Percentiles rank a stretch among this genome's conserved stretches.
Evolutionary conservation across 1,140 invertebrate species (phyloP).

Genomic region (Drosophila subobscura): DNA sequence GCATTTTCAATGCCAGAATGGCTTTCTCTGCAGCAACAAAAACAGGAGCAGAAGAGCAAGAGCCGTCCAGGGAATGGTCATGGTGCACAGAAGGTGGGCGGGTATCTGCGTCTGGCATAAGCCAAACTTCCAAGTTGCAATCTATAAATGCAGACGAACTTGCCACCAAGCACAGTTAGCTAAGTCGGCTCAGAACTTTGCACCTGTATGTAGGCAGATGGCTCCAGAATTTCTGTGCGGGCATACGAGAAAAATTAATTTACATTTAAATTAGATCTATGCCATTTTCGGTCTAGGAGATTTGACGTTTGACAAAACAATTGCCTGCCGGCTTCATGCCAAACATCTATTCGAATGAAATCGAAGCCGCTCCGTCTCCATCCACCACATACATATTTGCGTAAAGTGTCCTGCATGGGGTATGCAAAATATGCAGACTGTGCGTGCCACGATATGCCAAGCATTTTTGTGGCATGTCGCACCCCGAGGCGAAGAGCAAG

Average conservation of each 20-base stretch:
- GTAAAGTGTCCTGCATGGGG: too few relatives aligned
- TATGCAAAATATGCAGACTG: too few relatives aligned
- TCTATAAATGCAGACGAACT: slow-evolving; percentile 46
- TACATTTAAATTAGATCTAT: slow-evolving; percentile 56
- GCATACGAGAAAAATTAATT: slow-evolving; percentile 51
- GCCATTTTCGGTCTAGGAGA: too few relatives aligned
- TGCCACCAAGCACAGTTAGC: slow-evolving; percentile 38
- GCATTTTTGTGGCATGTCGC: too few relatives aligned
- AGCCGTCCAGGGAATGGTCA: slow-evolving; percentile 5
- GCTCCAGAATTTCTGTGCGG: neutral
- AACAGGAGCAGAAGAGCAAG: slow-evolving; percentile 12
- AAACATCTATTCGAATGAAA: too few relatives aligned
- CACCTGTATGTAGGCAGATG: neutral
- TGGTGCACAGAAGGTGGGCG: neutral
- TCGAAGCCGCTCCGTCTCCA: too few relatives aligned
- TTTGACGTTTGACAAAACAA: too few relatives aligned
- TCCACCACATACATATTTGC: too few relatives aligned
- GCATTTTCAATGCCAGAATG: slow-evolving; percentile 56
- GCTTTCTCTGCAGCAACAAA: slow-evolving; percentile 3
- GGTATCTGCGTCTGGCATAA: slow-evolving; percentile 11
- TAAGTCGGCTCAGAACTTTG: slow-evolving; percentile 57
- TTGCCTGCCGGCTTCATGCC: too few relatives aligned
- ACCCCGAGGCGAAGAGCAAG: too few relatives aligned
- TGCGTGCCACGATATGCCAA: too few relatives aligned
- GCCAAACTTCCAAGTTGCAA: slow-evolving; percentile 20